These are phyloP conservation scores for Aelia acuminata DNA, from an alignment of 2,888 invertebrate genomes.

Conservation along the genomic window DNA sequence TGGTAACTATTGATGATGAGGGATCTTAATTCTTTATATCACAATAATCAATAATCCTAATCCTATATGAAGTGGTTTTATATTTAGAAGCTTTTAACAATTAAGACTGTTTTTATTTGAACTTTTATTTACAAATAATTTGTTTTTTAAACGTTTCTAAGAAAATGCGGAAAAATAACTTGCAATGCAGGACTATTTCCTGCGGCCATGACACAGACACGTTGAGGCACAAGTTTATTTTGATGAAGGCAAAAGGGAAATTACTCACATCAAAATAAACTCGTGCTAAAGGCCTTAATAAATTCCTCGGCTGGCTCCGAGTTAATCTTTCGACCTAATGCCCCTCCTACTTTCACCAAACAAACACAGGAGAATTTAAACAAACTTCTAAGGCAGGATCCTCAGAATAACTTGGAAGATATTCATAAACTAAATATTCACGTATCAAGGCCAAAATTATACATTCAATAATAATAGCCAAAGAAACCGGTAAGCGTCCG, in stretches of 20 bases:
- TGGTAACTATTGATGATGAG: too few relatives aligned
- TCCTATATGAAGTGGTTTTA: too few relatives aligned
- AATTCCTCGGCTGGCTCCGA: background rate
- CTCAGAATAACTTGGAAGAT: background rate
- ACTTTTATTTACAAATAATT: too few relatives aligned
- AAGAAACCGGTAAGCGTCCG: too few relatives aligned
- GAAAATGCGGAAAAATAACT: background rate
- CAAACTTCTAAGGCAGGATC: background rate
- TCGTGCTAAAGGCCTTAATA: constrained; percentile 5
- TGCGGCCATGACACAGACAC: background rate
- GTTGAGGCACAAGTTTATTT: constrained; percentile 11
- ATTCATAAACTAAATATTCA: background rate
- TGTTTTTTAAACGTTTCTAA: background rate
- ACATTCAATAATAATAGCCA: too few relatives aligned
- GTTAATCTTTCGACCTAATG: background rate
- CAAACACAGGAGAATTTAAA: background rate
- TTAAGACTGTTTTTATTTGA: too few relatives aligned
- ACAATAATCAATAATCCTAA: too few relatives aligned
- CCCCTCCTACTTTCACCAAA: background rate
- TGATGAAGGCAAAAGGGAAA: background rate
- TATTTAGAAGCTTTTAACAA: too few relatives aligned
- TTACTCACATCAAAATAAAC: constrained; percentile 26
- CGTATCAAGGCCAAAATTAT: background rate
- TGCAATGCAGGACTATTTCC: background rate
- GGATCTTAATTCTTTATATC: too few relatives aligned